These are phyloP conservation scores for Syrista parreyssii DNA, from an alignment of 2,888 invertebrate species.

Conservation along the genomic window DNA sequence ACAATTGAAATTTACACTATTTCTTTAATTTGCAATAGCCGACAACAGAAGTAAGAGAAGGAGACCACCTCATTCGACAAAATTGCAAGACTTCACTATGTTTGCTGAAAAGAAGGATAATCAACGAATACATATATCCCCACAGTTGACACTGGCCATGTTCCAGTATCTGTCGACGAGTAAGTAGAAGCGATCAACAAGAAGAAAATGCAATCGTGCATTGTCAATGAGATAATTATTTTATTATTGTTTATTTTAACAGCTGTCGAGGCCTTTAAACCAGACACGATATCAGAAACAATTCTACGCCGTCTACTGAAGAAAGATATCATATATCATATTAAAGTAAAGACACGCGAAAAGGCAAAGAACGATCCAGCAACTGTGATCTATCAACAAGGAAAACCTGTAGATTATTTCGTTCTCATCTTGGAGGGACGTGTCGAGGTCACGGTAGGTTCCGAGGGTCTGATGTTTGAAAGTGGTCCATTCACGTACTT, in stretches of 20 bases:
- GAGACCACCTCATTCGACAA: constrained; percentile 77
- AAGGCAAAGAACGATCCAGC: constrained; percentile 75
- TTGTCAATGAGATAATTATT: constrained; percentile 4
- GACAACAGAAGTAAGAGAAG: constrained; percentile 89
- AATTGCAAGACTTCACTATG: constrained; percentile 87
- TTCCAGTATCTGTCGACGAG: constrained; percentile 95
- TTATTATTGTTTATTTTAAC: constrained; percentile 46
- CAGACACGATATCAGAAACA: constrained; percentile 86
- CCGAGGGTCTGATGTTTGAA: constrained; percentile 92
- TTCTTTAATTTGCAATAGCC: constrained; percentile 69
- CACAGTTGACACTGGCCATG: constrained; percentile 92
- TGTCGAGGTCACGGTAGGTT: constrained; percentile 94
- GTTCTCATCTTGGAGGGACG: constrained; percentile 94
- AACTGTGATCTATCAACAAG: constrained; percentile 83
- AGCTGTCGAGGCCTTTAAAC: constrained; percentile 92
- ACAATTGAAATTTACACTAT: background rate
- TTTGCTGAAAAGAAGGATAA: constrained; percentile 87
- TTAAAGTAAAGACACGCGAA: constrained; percentile 77
- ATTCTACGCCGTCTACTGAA: constrained; percentile 90
- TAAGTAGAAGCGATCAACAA: constrained; percentile 67
- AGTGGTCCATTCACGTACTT: constrained; percentile 98
- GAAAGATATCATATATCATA: constrained; percentile 89
- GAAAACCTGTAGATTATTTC: constrained; percentile 90
- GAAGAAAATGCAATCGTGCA: too few relatives aligned
- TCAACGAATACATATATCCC: constrained; percentile 87